Conservation (phyloP, 2,113 vertebrate genomes). For the Menidia beryllina region DNA sequence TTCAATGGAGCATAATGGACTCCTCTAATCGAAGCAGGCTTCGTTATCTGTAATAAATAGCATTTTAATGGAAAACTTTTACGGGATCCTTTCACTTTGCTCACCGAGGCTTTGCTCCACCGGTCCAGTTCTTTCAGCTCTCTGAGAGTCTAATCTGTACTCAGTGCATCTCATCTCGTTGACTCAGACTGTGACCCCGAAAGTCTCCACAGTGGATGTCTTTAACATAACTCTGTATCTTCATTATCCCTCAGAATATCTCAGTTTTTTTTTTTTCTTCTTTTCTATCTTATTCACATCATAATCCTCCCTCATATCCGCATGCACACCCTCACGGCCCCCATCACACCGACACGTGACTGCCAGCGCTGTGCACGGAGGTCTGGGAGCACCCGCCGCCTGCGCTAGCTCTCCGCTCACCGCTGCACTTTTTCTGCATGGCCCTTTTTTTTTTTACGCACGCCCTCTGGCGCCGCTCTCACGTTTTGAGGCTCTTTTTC, state of each 20-base stretch:
- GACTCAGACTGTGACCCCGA: neutral
- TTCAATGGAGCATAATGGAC: too few species aligned
- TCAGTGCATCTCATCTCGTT: constrained; percentile 43
- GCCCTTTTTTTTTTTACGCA: constrained; percentile 52
- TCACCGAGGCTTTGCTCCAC: constrained; percentile 28
- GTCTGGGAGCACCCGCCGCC: constrained; percentile 24
- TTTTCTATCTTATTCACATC: constrained; percentile 7
- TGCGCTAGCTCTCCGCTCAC: constrained; percentile 36
- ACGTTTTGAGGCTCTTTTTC: constrained; percentile 29
- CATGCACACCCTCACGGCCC: neutral
- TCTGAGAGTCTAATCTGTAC: neutral
- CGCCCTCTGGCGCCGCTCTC: constrained; percentile 60
- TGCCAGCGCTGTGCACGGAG: constrained; percentile 37
- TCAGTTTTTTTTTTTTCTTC: constrained; percentile 16
- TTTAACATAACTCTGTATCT: constrained; percentile 9
- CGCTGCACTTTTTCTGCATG: constrained; percentile 16
- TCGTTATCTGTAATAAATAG: too few species aligned
- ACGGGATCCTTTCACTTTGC: constrained; percentile 5
- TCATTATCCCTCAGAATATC: constrained; percentile 7
- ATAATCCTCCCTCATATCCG: too few species aligned
- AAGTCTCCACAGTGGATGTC: constrained; percentile 6
- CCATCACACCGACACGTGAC: constrained; percentile 19
- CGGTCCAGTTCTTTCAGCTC: constrained; percentile 32
- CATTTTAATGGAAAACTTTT: neutral
- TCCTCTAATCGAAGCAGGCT: too few species aligned